These are phyloP conservation scores for Masticophis lateralis DNA, from an alignment of 2,797 vertebrate species.

Conservation along the genomic window DNA sequence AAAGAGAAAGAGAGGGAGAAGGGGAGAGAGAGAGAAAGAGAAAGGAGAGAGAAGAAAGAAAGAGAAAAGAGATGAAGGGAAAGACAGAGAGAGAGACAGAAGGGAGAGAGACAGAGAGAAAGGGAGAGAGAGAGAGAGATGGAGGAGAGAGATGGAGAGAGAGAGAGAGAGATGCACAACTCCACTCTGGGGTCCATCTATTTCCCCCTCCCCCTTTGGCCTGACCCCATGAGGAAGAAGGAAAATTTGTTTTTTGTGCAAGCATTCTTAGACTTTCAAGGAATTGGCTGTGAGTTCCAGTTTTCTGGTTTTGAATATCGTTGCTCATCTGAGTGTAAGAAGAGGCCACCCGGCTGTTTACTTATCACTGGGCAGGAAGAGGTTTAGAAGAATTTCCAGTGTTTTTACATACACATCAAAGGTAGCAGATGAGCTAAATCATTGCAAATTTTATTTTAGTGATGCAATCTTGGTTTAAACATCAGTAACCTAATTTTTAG, in stretches of 20 bases:
- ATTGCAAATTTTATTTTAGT: not conserved
- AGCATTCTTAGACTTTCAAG: not conserved
- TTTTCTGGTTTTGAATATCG: not conserved
- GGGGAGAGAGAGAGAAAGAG: too few relatives aligned
- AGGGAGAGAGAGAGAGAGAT: rapidly evolving
- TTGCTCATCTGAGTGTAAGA: not conserved
- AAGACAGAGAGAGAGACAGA: too few relatives aligned
- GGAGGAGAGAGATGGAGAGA: too few relatives aligned
- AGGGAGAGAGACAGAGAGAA: rapidly evolving
- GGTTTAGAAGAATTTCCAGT: not conserved
- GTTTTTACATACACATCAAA: not conserved
- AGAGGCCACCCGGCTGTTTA: not conserved
- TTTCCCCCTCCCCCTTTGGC: not conserved
- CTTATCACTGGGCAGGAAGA: not conserved
- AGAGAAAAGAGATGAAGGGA: too few relatives aligned
- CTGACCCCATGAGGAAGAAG: not conserved
- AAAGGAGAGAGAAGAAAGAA: too few relatives aligned
- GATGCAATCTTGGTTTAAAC: not conserved
- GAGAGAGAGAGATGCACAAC: not conserved
- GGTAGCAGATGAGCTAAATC: not conserved
- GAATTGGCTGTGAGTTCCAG: not conserved
- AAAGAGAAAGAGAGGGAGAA: too few relatives aligned
- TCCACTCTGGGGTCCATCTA: not conserved
- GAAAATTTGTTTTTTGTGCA: not conserved
- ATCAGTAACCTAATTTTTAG: not conserved